Percentiles rank a stretch among this genome's conserved stretches.
Conservation (phyloP, 1,140 invertebrate species). For the Diplogasteroides magnus region DNA sequence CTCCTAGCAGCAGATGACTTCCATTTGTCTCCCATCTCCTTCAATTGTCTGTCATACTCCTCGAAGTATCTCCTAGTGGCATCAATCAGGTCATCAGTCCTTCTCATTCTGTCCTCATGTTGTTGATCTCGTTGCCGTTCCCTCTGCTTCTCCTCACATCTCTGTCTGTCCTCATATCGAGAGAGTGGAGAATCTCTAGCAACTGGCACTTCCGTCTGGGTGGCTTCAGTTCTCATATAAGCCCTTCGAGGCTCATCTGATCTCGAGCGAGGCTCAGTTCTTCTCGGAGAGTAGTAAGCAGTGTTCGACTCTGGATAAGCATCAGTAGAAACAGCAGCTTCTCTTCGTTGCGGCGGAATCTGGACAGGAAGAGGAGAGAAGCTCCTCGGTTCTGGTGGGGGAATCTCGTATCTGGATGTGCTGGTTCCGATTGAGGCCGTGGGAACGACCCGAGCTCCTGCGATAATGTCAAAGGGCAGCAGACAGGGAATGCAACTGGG, state of each 20-base stretch:
- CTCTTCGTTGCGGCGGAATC: no score
- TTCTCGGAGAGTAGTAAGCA: not conserved
- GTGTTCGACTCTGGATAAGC: not conserved
- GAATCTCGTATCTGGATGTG: conserved; percentile 2
- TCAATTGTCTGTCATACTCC: conserved; percentile 41
- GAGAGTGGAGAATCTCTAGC: not conserved
- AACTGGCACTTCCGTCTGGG: conserved; percentile 21
- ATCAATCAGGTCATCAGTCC: conserved; percentile 36
- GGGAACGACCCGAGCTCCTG: conserved; percentile 24
- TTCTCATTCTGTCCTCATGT: conserved; percentile 3
- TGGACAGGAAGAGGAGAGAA: not conserved
- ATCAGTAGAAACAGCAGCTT: conserved; percentile 4
- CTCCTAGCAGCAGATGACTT: conserved; percentile 12
- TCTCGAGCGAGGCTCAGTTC: not conserved
- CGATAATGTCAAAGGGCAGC: conserved; percentile 28
- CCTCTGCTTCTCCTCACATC: conserved; percentile 8
- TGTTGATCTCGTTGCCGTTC: conserved; percentile 13
- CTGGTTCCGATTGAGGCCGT: conserved; percentile 4
- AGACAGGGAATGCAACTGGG: conserved; percentile 32
- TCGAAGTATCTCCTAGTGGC: conserved; percentile 40
- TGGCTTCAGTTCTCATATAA: conserved; percentile 30
- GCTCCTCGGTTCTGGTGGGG: conserved; percentile 11
- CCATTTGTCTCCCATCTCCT: conserved; percentile 25
- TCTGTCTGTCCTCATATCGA: not conserved
- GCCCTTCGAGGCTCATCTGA: not conserved